Conservation (phyloP, 2,113 vertebrate genomes). For the Mixornis gularis region DNA sequence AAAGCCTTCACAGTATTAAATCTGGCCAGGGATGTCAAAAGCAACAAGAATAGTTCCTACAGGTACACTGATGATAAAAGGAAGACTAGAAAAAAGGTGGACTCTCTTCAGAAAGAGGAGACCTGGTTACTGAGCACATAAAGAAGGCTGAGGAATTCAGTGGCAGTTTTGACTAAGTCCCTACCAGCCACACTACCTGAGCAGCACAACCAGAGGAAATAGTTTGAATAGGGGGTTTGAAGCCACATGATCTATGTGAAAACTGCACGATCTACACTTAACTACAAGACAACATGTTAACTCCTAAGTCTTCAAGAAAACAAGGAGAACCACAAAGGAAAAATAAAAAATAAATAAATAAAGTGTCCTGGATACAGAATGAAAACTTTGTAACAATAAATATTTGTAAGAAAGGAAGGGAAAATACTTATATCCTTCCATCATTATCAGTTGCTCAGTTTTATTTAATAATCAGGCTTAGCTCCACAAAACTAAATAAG, state of each 20-base stretch:
- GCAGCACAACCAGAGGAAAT: not conserved
- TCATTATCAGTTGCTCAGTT: not conserved
- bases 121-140: not conserved
- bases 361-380: not conserved
- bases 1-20: not conserved
- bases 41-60: not conserved
- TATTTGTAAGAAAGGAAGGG: not conserved
- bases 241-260: not conserved
- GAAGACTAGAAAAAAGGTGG: not conserved
- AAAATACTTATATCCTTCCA: not conserved
- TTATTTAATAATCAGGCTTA: not conserved
- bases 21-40: not conserved
- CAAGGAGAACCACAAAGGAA: not conserved
- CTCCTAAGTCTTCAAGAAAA: not conserved
- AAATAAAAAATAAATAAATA: not conserved
- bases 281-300: not conserved
- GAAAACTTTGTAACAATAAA: not conserved
- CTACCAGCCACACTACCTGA: not conserved
- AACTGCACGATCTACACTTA: not conserved
- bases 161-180: not conserved
- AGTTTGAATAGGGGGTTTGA: not conserved
- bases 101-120: not conserved
- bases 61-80: not conserved
- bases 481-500: constrained; percentile 31
- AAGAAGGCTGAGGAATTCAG: not conserved